Evolutionary conservation across 2,888 invertebrate genomes (phyloP).

Genomic region (Entomobrya multifasciata): DNA sequence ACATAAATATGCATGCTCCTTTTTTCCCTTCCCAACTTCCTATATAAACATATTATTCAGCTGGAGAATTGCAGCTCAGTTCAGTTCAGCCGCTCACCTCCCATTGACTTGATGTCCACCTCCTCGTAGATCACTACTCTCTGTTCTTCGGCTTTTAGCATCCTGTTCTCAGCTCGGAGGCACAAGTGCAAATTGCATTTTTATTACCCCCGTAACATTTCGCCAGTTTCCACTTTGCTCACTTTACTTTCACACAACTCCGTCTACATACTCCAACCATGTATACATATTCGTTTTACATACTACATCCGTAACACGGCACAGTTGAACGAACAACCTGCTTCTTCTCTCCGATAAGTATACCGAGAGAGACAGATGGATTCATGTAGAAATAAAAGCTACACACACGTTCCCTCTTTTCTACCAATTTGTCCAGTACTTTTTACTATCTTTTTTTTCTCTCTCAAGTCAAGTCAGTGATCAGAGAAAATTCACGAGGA

Average conservation of each 20-base stretch:
- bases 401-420: slow-evolving; percentile 14
- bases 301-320: not conserved
- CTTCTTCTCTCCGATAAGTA: not conserved
- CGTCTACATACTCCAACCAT: not conserved
- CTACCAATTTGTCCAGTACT: not conserved
- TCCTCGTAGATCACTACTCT: slow-evolving; percentile 65
- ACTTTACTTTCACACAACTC: slow-evolving; percentile 61
- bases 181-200: slow-evolving; percentile 73
- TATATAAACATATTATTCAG: not conserved
- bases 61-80: slow-evolving; percentile 30
- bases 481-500: not conserved
- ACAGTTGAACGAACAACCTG: slow-evolving; percentile 65
- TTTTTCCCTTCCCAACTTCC: not conserved
- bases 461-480: slow-evolving; percentile 22
- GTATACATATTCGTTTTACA: not conserved
- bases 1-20: not conserved
- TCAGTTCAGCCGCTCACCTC: slow-evolving; percentile 58
- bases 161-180: slow-evolving; percentile 62
- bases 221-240: slow-evolving; percentile 72
- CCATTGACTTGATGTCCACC: slow-evolving; percentile 72
- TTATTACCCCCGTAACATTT: slow-evolving; percentile 73
- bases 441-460: slow-evolving; percentile 41
- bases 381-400: slow-evolving; percentile 44
- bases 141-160: slow-evolving; percentile 63
- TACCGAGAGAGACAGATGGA: slow-evolving; percentile 59